Percentiles rank a stretch among this genome's conserved stretches.
phyloP scores from a whole-genome alignment of 2,888 invertebrate genomes.

The Choristoneura rosaceana region DNA sequence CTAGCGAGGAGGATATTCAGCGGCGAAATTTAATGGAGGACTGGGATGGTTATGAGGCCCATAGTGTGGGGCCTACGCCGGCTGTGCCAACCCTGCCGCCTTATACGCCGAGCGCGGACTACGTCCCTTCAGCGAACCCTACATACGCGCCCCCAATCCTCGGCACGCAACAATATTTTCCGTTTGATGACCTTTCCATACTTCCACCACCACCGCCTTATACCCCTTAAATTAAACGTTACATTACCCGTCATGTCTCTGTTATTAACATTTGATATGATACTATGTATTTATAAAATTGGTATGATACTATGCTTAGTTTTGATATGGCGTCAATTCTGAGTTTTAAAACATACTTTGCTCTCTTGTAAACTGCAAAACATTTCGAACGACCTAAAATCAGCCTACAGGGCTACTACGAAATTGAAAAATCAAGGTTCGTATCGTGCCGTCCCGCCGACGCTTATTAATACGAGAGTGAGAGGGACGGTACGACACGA shows the following conservation, averaged over 20 bases:
- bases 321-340: background rate
- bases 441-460: too few species aligned
- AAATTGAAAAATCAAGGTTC: too few species aligned
- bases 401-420: background rate
- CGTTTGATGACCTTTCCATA: slow-evolving; percentile 78
- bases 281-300: too few species aligned
- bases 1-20: slow-evolving; percentile 77
- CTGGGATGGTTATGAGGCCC: slow-evolving; percentile 87
- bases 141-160: slow-evolving; percentile 72
- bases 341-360: background rate
- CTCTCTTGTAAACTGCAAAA: background rate
- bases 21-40: slow-evolving; percentile 86
- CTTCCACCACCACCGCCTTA: slow-evolving; percentile 84
- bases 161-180: slow-evolving; percentile 78
- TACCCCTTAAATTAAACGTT: slow-evolving; percentile 67
- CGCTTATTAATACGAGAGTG: too few species aligned
- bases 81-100: slow-evolving; percentile 86
- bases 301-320: background rate
- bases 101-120: slow-evolving; percentile 83
- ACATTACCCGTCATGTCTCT: background rate
- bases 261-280: background rate
- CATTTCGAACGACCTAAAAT: background rate
- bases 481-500: too few species aligned
- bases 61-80: slow-evolving; percentile 84
- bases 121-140: slow-evolving; percentile 62